A percentile compares a stretch with the other conserved stretches of the same genome.
These are phyloP conservation scores for Hydriomena furcata DNA, from an alignment of 2,888 invertebrate genomes.

Conservation along the genomic window DNA sequence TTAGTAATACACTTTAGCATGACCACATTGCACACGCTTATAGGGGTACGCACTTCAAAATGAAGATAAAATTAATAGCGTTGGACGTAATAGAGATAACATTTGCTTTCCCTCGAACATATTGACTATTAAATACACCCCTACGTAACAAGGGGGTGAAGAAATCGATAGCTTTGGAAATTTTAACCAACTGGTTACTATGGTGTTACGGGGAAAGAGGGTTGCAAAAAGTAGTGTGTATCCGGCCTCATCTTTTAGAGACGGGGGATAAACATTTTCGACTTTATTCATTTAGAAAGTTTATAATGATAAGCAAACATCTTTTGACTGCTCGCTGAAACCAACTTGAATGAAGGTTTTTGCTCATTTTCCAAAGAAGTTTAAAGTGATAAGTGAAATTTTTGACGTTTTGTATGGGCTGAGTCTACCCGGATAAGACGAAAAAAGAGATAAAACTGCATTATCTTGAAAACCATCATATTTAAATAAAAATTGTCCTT, in stretches of 20 bases:
- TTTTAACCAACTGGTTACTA: slow-evolving; percentile 64
- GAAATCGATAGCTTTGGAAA: slow-evolving; percentile 77
- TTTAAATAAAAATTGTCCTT: too few species aligned
- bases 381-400: too few species aligned
- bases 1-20: too few species aligned
- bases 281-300: neutral
- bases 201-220: slow-evolving; percentile 52
- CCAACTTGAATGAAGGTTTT: too few species aligned
- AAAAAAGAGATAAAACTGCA: too few species aligned
- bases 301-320: neutral
- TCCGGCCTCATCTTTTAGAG: neutral
- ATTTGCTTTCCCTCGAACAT: slow-evolving; percentile 38
- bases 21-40: too few species aligned
- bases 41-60: slow-evolving; percentile 10
- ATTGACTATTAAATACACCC: slow-evolving; percentile 51
- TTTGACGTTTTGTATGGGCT: too few species aligned
- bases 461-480: too few species aligned
- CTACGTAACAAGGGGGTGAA: slow-evolving; percentile 50
- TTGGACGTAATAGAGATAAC: slow-evolving; percentile 31
- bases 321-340: too few species aligned
- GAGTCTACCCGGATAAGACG: too few species aligned
- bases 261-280: neutral
- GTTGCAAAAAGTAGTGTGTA: slow-evolving; percentile 13
- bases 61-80: slow-evolving; percentile 22
- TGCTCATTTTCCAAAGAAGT: too few species aligned